Percentiles rank a stretch among this genome's conserved stretches.
These are phyloP conservation scores for Pantala flavescens DNA, from an alignment of 1,140 invertebrate genomes.

Conservation along the genomic window DNA sequence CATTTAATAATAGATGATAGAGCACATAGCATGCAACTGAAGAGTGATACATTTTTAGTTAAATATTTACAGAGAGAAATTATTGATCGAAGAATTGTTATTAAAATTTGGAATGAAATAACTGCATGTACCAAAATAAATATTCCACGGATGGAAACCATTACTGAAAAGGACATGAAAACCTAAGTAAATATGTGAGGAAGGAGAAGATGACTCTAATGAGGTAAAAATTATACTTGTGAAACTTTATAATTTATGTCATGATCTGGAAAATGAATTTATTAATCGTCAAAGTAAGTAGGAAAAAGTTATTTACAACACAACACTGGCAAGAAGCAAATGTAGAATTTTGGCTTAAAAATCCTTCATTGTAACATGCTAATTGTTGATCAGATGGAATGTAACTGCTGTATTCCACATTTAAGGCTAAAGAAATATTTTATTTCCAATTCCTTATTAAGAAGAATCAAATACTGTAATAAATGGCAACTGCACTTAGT, in stretches of 20 bases:
- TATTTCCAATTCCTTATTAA: background rate
- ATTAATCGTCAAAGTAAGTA: no score
- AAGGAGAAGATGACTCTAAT: background rate
- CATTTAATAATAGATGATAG: no score
- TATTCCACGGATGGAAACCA: background rate
- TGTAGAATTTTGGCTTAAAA: background rate
- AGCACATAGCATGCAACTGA: no score
- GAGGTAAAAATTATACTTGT: background rate
- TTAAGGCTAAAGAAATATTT: background rate
- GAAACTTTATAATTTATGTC: background rate
- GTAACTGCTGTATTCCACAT: background rate
- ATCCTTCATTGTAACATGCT: background rate
- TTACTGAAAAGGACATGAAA: background rate
- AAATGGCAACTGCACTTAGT: background rate
- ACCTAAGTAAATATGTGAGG: background rate
- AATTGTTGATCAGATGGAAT: background rate
- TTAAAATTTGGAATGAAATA: background rate
- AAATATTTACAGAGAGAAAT: background rate
- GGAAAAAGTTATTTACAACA: no score
- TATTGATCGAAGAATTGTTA: background rate
- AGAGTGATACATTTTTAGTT: background rate
- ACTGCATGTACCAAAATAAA: background rate
- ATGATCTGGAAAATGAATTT: background rate
- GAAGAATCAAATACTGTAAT: background rate
- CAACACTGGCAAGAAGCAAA: background rate